phyloP scores from a whole-genome alignment of 37 sponge, comb jelly and placozoan genomes.

The Diacarnus erythraeanus region DNA sequence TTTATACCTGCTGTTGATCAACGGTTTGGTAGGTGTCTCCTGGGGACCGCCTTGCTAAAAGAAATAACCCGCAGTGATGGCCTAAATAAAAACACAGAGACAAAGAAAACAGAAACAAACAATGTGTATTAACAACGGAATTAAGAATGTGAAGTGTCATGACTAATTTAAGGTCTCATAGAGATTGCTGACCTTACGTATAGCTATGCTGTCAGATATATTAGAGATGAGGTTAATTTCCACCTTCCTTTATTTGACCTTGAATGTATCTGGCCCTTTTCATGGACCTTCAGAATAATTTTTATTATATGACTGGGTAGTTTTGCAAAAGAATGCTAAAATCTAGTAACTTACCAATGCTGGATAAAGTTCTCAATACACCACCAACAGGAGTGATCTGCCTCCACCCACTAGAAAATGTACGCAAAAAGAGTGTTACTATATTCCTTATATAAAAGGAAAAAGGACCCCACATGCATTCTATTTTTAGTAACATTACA shows the following conservation, averaged over 20 bases:
- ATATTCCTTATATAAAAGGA: no score
- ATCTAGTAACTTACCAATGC: conserved; percentile 83
- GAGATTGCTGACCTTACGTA: conserved; percentile 72
- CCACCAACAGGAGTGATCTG: conserved; percentile 97
- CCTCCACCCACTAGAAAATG: conserved; percentile 83
- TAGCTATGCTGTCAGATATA: conserved; percentile 71
- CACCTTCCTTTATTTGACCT: conserved; percentile 92
- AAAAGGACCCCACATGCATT: no score
- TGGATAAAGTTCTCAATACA: conserved; percentile 99
- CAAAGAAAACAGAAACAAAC: no score
- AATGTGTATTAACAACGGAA: no score
- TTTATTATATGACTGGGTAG: neutral
- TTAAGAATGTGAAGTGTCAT: no score
- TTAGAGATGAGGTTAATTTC: conserved; percentile 88
- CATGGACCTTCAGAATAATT: conserved; percentile 75
- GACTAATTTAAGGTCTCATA: neutral
- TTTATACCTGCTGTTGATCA: conserved; percentile 88
- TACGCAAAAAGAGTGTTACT: no score
- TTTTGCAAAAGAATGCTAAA: no score
- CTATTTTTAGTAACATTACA: no score
- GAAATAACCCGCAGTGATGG: conserved; percentile 97
- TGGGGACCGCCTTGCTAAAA: conserved; percentile 86
- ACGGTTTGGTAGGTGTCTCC: conserved; percentile 94
- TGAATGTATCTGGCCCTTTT: conserved; percentile 92
- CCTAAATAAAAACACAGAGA: conserved; percentile 54